Evolutionary conservation across 2,113 vertebrate genomes (phyloP).

Genomic region (Nymphicus hollandicus): DNA sequence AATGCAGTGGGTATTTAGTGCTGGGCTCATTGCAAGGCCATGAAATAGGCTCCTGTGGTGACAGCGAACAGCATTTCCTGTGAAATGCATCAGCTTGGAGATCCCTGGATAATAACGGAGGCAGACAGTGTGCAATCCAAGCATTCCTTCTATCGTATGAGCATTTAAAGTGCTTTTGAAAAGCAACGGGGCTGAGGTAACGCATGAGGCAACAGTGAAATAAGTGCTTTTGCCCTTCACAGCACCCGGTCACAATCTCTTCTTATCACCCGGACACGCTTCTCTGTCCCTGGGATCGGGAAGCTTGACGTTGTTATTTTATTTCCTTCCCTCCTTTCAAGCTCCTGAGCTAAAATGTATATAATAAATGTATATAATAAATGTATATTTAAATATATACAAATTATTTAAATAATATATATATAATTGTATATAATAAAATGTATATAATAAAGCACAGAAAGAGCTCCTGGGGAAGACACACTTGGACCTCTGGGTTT

Average conservation of each 20-base stretch:
- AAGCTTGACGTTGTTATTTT: background rate
- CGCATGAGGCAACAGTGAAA: constrained; percentile 61
- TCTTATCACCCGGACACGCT: constrained; percentile 60
- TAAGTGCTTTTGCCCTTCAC: constrained; percentile 68
- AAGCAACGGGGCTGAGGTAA: constrained; percentile 57
- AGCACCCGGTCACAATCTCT: constrained; percentile 60
- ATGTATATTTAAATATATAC: no score
- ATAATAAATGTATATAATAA: no score
- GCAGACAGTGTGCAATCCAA: constrained; percentile 57
- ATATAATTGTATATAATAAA: no score
- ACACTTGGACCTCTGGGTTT: background rate
- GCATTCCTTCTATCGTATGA: constrained; percentile 53
- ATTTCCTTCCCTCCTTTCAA: background rate
- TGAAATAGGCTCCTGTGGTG: background rate
- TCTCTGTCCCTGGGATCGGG: constrained; percentile 13
- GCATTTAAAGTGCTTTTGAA: constrained; percentile 69
- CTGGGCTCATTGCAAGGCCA: background rate
- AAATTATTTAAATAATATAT: no score
- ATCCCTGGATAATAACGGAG: constrained; percentile 64
- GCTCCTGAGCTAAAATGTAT: background rate
- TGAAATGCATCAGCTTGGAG: constrained; percentile 52
- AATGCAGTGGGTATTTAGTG: background rate
- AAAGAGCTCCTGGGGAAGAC: background rate
- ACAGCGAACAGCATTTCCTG: background rate
- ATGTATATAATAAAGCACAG: background rate